Evolutionary conservation across 2,888 invertebrate species (phyloP), one percentile per base, ranked within the genome.

Genomic region (Parthenolecanium corni): DNA sequence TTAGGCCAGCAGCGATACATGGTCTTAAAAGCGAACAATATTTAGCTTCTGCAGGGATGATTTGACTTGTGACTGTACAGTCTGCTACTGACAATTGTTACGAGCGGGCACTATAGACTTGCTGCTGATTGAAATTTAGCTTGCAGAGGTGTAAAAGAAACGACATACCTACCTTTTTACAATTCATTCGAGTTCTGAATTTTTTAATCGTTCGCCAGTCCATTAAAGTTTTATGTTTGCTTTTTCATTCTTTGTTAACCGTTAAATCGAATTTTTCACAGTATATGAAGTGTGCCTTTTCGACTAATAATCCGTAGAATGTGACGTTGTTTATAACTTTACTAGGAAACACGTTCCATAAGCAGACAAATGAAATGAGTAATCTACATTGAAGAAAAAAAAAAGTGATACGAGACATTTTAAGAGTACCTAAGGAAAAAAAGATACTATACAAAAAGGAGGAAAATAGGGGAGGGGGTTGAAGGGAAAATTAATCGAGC

Each of bases 401-500:
- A 42, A 4, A 42, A 42, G 14, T 9, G 6, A 42, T 14, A 42
- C n/a, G 14, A 42, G 44, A 42, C 18, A 42, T 18, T 42, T 18
- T 16, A 14, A 42, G 44, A 42, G 5, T 9, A 16, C 16, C 4
- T 9, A 42, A 42, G 14, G 14, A 42, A 16, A 42, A 42, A 42
- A 16, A 49, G 9, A 31, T 31, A 31, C 9, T 6, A 31, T 31
- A 31, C 4, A 9, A 31, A 31, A 31, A 9, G 31, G 31, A 31
- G 4, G 31, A 31, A 9, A 31, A 31, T 31, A 18, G 12, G 2
- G 21, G 40, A 61, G 36, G 61, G 20, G 47, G 12, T 12, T 14
- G 16, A 38, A 61, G 51, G 46, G 36, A 51, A 51, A 61, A 61
- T 61, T 61, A 61, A 61, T 61, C 61, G 61, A 61, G 51, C 61